These are phyloP conservation scores for Morbakka virulenta DNA, from an alignment of 30 jellyfish, hydroid and myxozoan genomes.

Conservation along the genomic window DNA sequence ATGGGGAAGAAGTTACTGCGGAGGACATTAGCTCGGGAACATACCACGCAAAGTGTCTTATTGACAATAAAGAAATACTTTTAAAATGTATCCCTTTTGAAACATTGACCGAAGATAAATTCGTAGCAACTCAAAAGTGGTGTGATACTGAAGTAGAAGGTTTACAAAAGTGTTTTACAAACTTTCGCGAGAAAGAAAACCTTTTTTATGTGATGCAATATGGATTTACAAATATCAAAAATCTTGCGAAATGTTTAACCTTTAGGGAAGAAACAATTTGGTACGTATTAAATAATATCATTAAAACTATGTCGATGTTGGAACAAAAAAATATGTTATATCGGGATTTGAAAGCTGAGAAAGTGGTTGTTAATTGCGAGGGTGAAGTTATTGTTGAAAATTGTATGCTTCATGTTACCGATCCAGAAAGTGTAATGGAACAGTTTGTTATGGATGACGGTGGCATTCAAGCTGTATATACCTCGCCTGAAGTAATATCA, in stretches of 20 bases:
- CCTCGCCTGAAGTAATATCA: slow-evolving; percentile 57
- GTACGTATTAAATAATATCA: slow-evolving; percentile 26
- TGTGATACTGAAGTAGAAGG: slow-evolving; percentile 8
- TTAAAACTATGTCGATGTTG: slow-evolving; percentile 1
- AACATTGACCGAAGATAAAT: slow-evolving; percentile 20
- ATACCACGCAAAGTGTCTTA: slow-evolving; percentile 46
- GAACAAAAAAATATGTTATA: slow-evolving; percentile 21
- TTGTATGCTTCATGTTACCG: slow-evolving; percentile 23
- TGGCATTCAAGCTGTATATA: slow-evolving; percentile 47
- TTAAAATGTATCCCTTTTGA: slow-evolving; percentile 37
- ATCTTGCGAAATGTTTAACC: background rate
- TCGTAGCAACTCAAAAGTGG: slow-evolving; percentile 27
- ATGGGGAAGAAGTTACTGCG: slow-evolving; percentile 61
- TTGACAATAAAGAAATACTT: slow-evolving; percentile 24
- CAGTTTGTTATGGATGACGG: slow-evolving; percentile 54
- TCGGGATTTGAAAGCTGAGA: slow-evolving; percentile 20
- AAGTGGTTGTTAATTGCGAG: slow-evolving; percentile 15
- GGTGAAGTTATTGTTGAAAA: slow-evolving; percentile 37
- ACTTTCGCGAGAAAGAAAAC: slow-evolving; percentile 51
- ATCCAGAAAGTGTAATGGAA: slow-evolving; percentile 26
- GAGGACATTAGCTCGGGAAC: slow-evolving; percentile 58
- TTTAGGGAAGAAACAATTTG: slow-evolving; percentile 40
- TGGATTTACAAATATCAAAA: background rate
- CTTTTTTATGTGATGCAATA: slow-evolving; percentile 28
- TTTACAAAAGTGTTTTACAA: slow-evolving; percentile 33